Evolutionary conservation across 2,888 invertebrate genomes (phyloP).

Genomic region (Amphipoea oculea): DNA sequence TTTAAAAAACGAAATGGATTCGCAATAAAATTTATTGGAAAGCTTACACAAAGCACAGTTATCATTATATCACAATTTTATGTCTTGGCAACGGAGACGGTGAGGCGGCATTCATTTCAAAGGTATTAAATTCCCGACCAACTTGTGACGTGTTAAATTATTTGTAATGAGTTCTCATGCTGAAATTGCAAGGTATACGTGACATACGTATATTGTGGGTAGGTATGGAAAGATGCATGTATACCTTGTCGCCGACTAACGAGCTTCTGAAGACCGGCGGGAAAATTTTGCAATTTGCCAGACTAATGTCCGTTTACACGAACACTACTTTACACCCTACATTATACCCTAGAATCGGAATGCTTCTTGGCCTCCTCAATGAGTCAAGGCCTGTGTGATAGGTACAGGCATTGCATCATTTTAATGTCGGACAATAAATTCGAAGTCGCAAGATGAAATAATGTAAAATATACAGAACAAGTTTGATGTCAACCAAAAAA

Average conservation of each 20-base stretch:
- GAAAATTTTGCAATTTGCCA: slow-evolving; percentile 23
- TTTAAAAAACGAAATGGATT: slow-evolving; percentile 37
- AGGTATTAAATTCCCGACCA: slow-evolving; percentile 76
- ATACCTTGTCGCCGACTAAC: slow-evolving; percentile 5
- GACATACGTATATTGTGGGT: background rate
- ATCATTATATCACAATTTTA: slow-evolving; percentile 77
- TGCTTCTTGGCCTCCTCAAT: background rate
- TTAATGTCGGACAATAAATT: background rate
- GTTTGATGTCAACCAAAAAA: no score
- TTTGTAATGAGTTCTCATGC: slow-evolving; percentile 21
- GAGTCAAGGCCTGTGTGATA: no score
- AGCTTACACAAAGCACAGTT: slow-evolving; percentile 52
- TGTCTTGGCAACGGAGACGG: slow-evolving; percentile 73
- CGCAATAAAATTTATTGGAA: slow-evolving; percentile 45
- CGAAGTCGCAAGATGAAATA: background rate
- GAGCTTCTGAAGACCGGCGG: slow-evolving; percentile 33
- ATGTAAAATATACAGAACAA: background rate
- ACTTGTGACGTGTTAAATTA: slow-evolving; percentile 48
- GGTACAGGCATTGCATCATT: background rate
- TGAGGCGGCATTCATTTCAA: slow-evolving; percentile 68
- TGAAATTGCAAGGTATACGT: slow-evolving; percentile 8
- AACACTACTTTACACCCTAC: background rate
- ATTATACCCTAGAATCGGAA: slow-evolving; percentile 2
- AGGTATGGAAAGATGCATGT: slow-evolving; percentile 1
- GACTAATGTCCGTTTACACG: background rate